phyloP scores from a whole-genome alignment of 2,113 vertebrate genomes.

The Gallinago media region DNA sequence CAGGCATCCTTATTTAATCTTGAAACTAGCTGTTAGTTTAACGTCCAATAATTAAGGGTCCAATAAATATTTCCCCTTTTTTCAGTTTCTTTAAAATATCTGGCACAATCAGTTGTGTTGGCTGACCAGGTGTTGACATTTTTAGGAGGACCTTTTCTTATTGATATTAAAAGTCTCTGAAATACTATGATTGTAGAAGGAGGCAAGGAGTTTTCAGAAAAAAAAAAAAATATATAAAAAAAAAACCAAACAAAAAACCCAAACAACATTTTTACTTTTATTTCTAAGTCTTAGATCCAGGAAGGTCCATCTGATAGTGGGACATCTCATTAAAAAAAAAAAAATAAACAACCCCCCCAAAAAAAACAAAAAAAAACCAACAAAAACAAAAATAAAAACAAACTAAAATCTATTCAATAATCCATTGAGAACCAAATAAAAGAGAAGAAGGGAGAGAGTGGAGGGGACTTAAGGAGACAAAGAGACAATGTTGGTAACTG shows the following conservation, averaged over 20 bases:
- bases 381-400: rapidly evolving
- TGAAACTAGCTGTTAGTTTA: background rate
- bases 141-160: background rate
- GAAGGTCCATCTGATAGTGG: background rate
- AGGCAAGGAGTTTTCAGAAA: background rate
- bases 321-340: background rate
- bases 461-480: background rate
- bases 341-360: too few species aligned
- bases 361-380: background rate
- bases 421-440: background rate
- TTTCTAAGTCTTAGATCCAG: background rate
- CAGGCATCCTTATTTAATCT: background rate
- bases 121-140: background rate
- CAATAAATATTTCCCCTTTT: background rate
- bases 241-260: too few species aligned
- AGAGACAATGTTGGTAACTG: background rate
- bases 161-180: background rate
- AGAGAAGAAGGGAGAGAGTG: background rate
- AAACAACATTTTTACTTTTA: background rate
- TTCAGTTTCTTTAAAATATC: background rate
- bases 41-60: too few species aligned
- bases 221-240: too few species aligned
- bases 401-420: background rate
- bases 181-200: background rate
- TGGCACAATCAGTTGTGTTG: background rate